Conservation (phyloP, 2,113 vertebrate genomes). For the Chitala chitala region DNA sequence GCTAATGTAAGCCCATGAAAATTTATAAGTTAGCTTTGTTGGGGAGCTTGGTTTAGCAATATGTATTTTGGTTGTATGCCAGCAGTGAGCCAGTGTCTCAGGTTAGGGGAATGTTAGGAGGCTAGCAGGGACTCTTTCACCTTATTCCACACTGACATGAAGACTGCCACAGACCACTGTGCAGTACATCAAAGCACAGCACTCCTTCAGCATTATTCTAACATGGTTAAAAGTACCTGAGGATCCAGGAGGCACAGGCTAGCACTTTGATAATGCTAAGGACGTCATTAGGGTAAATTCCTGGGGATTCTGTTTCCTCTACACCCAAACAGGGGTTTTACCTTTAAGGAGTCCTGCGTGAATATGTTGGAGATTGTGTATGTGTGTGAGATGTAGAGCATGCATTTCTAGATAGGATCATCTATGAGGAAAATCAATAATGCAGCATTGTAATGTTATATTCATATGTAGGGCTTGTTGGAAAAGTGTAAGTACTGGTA, state of each 20-base stretch:
- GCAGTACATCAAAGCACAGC: too few relatives aligned
- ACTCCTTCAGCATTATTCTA: too few relatives aligned
- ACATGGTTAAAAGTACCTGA: neutral
- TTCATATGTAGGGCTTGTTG: slow-evolving; percentile 2
- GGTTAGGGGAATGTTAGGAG: too few relatives aligned
- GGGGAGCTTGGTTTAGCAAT: too few relatives aligned
- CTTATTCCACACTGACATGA: too few relatives aligned
- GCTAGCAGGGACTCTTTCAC: too few relatives aligned
- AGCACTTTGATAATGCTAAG: neutral
- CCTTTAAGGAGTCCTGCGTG: neutral
- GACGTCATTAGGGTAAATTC: neutral
- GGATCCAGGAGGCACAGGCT: too few relatives aligned
- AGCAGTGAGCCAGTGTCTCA: too few relatives aligned
- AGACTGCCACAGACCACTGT: too few relatives aligned
- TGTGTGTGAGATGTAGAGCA: neutral
- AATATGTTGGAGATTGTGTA: neutral
- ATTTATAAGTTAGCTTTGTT: too few relatives aligned
- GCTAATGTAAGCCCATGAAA: too few relatives aligned
- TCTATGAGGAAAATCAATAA: neutral
- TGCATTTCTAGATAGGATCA: neutral
- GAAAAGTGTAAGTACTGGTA: neutral
- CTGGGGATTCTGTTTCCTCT: neutral
- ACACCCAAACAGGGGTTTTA: neutral
- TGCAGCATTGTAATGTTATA: neutral
- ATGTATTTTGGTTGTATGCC: too few relatives aligned